Conservation (phyloP, 2,888 invertebrate genomes). For the Pristionchus mayeri region DNA sequence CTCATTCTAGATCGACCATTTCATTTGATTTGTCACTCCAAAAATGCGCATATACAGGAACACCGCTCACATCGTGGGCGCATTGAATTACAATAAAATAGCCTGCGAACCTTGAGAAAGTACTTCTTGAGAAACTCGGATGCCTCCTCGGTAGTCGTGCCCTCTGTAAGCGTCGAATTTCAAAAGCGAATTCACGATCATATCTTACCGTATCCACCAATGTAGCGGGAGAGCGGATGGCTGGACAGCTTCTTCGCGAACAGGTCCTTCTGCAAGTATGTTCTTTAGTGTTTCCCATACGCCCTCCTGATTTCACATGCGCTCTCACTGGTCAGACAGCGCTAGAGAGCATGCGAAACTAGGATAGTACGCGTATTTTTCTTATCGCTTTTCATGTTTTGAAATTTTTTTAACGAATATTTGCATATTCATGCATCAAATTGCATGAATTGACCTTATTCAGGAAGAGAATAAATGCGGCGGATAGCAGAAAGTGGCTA, state of each 20-base stretch:
- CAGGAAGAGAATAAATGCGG: slow-evolving; percentile 60
- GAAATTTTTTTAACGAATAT: neutral
- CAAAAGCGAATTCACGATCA: neutral
- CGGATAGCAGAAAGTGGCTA: slow-evolving; percentile 53
- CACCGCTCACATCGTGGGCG: no score
- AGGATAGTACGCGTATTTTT: no score
- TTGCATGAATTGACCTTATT: slow-evolving; percentile 50
- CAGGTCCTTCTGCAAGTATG: slow-evolving; percentile 50
- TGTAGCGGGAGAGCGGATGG: slow-evolving; percentile 49
- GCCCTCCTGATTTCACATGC: no score
- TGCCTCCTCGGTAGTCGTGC: neutral
- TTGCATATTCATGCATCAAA: no score
- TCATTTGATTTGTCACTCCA: no score
- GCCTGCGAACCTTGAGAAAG: slow-evolving; percentile 48
- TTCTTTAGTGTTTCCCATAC: no score
- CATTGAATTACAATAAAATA: no score
- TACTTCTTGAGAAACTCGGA: slow-evolving; percentile 37
- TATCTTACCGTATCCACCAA: slow-evolving; percentile 51
- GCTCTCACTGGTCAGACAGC: no score
- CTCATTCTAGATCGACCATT: no score
- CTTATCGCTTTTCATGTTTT: no score
- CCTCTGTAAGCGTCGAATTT: neutral
- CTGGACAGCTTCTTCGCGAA: slow-evolving; percentile 52
- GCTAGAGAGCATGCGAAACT: neutral
- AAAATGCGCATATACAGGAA: no score